phyloP scores from a whole-genome alignment of 1,140 invertebrate species.

The Saxidomus purpurata region DNA sequence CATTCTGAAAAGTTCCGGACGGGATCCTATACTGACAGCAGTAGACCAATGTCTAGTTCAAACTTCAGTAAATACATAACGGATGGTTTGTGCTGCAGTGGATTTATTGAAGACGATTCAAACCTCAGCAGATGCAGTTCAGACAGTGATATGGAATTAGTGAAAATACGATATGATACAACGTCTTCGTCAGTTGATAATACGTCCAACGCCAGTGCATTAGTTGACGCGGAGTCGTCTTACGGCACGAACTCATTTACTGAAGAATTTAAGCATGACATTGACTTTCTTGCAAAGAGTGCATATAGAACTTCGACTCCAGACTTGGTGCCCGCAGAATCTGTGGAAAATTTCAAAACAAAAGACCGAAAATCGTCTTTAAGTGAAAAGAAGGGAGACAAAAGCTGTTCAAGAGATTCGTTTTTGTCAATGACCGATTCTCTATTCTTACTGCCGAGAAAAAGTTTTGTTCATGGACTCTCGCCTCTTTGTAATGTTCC shows the following conservation, averaged over 20 bases:
- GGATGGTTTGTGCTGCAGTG: background rate
- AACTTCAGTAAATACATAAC: background rate
- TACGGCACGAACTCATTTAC: background rate
- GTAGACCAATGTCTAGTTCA: background rate
- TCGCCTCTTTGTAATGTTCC: background rate
- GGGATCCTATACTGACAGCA: background rate
- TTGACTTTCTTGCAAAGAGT: constrained; percentile 4
- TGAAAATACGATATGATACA: constrained; percentile 4
- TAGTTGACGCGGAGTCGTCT: no score
- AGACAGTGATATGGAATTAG: background rate
- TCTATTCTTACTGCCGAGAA: background rate
- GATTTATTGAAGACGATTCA: background rate
- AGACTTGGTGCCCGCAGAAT: background rate
- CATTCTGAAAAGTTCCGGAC: background rate
- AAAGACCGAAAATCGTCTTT: background rate
- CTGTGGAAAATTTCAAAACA: background rate
- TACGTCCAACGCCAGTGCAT: background rate
- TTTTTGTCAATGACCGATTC: background rate
- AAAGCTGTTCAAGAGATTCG: background rate
- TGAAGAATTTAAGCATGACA: constrained; percentile 25
- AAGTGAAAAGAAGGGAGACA: background rate
- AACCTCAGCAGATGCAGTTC: background rate
- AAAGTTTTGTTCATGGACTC: constrained; percentile 9
- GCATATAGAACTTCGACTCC: constrained; percentile 12
- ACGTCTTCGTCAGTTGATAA: background rate